Evolutionary conservation across 23 tunicate species (phyloP), one percentile per base, ranked within the genome.

Genomic region (Trididemnum nubilum): DNA sequence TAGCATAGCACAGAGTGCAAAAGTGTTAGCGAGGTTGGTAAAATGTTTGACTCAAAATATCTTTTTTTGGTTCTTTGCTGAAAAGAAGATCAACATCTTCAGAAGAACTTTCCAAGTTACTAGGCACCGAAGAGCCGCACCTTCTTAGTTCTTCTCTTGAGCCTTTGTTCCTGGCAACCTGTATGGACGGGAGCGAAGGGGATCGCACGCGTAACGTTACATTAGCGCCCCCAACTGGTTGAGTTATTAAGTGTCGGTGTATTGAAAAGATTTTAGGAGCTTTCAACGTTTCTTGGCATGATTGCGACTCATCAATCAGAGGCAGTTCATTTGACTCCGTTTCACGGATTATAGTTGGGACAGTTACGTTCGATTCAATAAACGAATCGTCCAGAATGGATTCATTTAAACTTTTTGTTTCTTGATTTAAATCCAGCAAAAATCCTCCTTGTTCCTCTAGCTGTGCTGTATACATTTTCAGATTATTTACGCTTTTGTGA

Each of bases 401-500:
- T 15, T 44, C 54, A 7, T 9, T 7, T 44, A 7, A 15, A 44
- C 15, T 15, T 15, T 44, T 15, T 15, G 9, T 15, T 15, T 44
- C 54, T 44, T 44, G 9, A 15, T 9, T 44, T 44, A 7, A 15
- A 9, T 44, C 12, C 54, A 44, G 12, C 9, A 80, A 64, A 34
- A 83, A 83, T 7, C 88, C 88, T 31, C 88, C 88, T 49, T 64
- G 77, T 2, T 82, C 77, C 51, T 85, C 88, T 1, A 85, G 64
- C 3, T 77, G 22, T 34, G 49, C 44, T 1, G 65, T 39, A 67
- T 85, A 85, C 35, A n/a, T 18, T 18, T 65, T 65, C 24, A 85
- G 32, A 71, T 82, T 82, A 26, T 29, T 32, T 15, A 52, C 51
- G 71, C 78, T 35, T 27, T 33, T 40, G 3, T 73, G 49, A 0